These are phyloP conservation scores for Lipotes vexillifer DNA, from an alignment of 2,113 vertebrate species.

Conservation along the genomic window DNA sequence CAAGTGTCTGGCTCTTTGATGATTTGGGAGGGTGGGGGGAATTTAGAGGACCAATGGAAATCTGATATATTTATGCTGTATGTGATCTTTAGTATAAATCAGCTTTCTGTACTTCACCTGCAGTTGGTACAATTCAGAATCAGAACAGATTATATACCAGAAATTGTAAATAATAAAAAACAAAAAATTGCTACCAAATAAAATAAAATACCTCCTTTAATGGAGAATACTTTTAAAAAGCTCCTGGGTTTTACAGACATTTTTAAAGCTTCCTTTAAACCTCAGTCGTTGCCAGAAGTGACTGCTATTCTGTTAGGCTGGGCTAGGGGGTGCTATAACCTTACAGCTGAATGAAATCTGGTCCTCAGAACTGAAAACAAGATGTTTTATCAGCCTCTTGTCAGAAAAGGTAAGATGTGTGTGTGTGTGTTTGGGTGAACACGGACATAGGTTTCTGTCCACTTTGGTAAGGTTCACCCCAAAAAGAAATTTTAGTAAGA, in stretches of 20 bases:
- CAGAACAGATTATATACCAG: neutral
- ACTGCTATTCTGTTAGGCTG: neutral
- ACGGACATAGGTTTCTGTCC: neutral
- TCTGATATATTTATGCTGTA: slow-evolving; percentile 16
- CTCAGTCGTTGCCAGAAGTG: neutral
- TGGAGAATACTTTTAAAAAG: neutral
- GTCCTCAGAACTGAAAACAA: neutral
- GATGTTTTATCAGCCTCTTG: neutral
- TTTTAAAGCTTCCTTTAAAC: slow-evolving; percentile 13
- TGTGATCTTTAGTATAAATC: neutral
- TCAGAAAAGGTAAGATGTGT: neutral
- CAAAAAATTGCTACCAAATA: neutral
- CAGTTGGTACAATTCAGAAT: neutral
- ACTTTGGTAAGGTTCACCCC: neutral
- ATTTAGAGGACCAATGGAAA: slow-evolving; percentile 30
- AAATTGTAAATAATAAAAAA: slow-evolving; percentile 11
- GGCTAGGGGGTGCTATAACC: slow-evolving; percentile 42
- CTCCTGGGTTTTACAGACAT: neutral
- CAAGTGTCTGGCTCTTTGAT: neutral
- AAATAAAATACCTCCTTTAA: neutral
- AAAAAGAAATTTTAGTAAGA: neutral
- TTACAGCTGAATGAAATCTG: slow-evolving; percentile 39
- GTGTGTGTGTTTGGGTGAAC: neutral
- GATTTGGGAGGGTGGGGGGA: neutral
- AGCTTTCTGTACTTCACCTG: neutral